Evolutionary conservation across 2,113 vertebrate genomes (phyloP).

Genomic region (Xenopus borealis): DNA sequence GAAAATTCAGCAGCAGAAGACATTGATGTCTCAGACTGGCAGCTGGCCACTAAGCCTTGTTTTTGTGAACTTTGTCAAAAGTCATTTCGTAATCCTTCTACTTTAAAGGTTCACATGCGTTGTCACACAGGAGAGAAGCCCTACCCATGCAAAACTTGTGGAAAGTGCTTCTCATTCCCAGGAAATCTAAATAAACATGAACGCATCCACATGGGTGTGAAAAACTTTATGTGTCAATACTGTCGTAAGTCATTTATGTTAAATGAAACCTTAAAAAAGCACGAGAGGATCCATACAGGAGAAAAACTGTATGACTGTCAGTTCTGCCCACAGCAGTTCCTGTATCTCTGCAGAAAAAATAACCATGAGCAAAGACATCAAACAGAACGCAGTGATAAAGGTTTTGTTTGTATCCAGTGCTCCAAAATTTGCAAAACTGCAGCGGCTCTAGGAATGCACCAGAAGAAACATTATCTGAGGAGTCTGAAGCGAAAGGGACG

Average conservation of each 20-base stretch:
- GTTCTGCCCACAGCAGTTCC: constrained; percentile 92
- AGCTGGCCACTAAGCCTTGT: constrained; percentile 68
- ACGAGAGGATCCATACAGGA: constrained; percentile 78
- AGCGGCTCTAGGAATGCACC: constrained; percentile 75
- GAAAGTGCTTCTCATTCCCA: constrained; percentile 84
- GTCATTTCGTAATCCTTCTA: constrained; percentile 83
- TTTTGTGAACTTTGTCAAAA: constrained; percentile 85
- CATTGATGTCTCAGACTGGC: constrained; percentile 66
- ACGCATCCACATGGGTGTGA: constrained; percentile 69
- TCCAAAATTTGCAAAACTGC: constrained; percentile 81
- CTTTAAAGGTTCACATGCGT: constrained; percentile 84
- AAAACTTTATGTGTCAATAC: constrained; percentile 85
- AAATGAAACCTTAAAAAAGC: constrained; percentile 80
- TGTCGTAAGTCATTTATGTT: constrained; percentile 85
- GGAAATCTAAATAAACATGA: constrained; percentile 74
- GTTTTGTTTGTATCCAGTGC: constrained; percentile 74
- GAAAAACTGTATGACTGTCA: constrained; percentile 92
- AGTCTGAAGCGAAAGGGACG: constrained; percentile 48
- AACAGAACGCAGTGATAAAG: constrained; percentile 70
- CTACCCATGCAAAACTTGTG: constrained; percentile 85
- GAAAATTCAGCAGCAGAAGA: constrained; percentile 50
- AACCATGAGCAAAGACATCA: constrained; percentile 92
- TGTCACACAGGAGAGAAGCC: constrained; percentile 82
- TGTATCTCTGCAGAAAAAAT: constrained; percentile 91
- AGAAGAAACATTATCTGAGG: constrained; percentile 80